Base-by-base conservation (phyloP, 2,888 invertebrate species). In the Lordiphosa fenestrarum region DNA sequence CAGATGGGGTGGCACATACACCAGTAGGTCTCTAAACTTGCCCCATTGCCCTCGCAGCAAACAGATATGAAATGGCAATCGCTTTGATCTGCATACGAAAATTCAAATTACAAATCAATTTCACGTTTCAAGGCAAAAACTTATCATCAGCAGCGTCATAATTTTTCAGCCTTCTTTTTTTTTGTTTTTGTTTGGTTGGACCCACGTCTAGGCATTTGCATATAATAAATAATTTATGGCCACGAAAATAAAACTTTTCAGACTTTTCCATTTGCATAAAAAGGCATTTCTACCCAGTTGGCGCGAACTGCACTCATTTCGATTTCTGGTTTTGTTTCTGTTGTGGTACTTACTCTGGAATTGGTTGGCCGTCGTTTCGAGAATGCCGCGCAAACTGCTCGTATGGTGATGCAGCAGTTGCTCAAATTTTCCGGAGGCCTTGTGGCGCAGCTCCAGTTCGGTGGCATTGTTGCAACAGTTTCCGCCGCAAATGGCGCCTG, bases 311-410 rank as follows among this genome's bases (percentile, higher is more conserved):
- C 51, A 48, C 39, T 54, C 37, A 36, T 38, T 40, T 49, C 23
- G 37, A 15, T 35, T 41, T 23, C 12, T 7, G 3, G 10, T 40
- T 21, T 23, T 5, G 6, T 41, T 41, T 53, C 13, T 15, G 40
- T 41, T 13, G 40, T 49, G 6, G 6, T 48, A 90, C 92, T 92
- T 90, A 95, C 96, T 94, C 92, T 94, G 94, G 80, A 95, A 91
- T 60, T 93, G 92, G 78, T 92, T 91, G 72, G 94, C 93, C 33
- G 95, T 95, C 48, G 93, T 93, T 68, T 94, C 92, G 71, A 96
- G 91, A 60, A 95, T 91, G 71, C 95, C 95, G 71, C 94, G 93
- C 60, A 95, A 91, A 72, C 94, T 94, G 84, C 93, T 91, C 56
- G 94, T 94, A 73, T 94, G 93, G 86, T 93, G 92, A 66, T 93